Percentiles rank a stretch among this genome's conserved stretches.
Conservation (phyloP, 1,140 invertebrate genomes). For the Ostrea edulis region DNA sequence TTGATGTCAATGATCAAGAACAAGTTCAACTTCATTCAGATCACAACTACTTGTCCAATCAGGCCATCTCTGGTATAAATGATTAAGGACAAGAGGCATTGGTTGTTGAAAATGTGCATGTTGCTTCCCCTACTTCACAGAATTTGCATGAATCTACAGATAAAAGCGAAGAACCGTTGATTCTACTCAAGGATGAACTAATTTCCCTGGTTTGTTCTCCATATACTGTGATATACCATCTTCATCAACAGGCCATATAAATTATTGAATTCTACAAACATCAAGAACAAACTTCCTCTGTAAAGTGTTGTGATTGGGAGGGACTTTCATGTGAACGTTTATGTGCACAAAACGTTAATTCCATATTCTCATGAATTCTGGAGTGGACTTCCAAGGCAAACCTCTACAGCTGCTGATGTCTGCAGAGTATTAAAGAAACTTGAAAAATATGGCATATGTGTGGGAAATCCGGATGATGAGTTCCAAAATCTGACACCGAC, state of each 20-base stretch:
- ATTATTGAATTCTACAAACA: conserved; percentile 5
- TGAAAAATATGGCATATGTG: too few species aligned
- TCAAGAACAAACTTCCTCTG: neutral
- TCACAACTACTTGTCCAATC: neutral
- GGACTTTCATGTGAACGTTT: too few species aligned
- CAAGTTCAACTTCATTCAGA: neutral
- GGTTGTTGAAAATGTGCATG: neutral
- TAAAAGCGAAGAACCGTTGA: neutral
- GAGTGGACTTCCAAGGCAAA: too few species aligned
- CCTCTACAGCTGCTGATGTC: too few species aligned
- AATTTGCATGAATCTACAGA: neutral
- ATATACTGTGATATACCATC: neutral
- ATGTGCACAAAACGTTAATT: too few species aligned
- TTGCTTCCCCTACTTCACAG: neutral
- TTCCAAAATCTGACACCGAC: too few species aligned
- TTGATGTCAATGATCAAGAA: too few species aligned
- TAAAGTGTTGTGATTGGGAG: neutral
- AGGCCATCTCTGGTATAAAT: neutral
- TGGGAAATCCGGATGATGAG: too few species aligned
- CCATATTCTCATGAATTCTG: too few species aligned
- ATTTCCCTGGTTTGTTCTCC: neutral
- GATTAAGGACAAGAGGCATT: neutral
- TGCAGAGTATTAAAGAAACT: too few species aligned
- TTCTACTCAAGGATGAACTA: neutral
- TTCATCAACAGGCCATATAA: neutral